phyloP scores from a whole-genome alignment of 1,140 invertebrate species.

The Lepidostoma basale region DNA sequence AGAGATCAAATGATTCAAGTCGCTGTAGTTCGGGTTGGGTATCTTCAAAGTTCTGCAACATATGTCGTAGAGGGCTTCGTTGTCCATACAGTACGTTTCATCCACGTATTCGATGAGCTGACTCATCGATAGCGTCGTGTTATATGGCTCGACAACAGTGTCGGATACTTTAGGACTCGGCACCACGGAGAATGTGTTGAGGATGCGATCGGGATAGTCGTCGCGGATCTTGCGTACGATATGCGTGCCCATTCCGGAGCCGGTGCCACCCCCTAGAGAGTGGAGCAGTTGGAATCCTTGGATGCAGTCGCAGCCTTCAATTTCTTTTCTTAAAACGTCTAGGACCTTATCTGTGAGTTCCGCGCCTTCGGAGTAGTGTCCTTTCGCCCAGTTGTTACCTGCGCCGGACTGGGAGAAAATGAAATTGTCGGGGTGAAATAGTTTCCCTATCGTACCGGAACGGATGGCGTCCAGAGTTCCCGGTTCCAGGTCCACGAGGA shows the following conservation, averaged over 20 bases:
- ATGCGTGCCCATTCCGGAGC: not conserved
- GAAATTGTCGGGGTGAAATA: constrained; percentile 9
- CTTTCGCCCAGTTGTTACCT: no score
- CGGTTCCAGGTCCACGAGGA: constrained; percentile 72
- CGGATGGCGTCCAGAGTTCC: constrained; percentile 61
- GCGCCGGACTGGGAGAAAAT: not conserved
- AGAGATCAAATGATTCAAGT: constrained; percentile 79
- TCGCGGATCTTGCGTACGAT: not conserved
- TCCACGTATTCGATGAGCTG: constrained; percentile 83
- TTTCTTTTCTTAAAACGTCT: not conserved
- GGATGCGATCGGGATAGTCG: constrained; percentile 47
- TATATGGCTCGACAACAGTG: constrained; percentile 66
- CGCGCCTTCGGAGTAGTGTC: not conserved
- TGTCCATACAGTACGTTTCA: constrained; percentile 66
- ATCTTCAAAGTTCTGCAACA: constrained; percentile 85
- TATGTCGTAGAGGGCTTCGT: constrained; percentile 89
- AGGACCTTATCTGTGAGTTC: not conserved
- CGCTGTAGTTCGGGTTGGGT: constrained; percentile 79
- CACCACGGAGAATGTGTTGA: constrained; percentile 84
- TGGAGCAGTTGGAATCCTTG: constrained; percentile 5
- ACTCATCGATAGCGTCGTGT: constrained; percentile 79
- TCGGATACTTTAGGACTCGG: constrained; percentile 69
- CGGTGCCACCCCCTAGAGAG: constrained; percentile 4
- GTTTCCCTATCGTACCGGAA: not conserved
- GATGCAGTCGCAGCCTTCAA: not conserved